Percentiles rank a stretch among this genome's conserved stretches.
phyloP scores from a whole-genome alignment of 2,888 invertebrate genomes.

The Cantharis nigra region DNA sequence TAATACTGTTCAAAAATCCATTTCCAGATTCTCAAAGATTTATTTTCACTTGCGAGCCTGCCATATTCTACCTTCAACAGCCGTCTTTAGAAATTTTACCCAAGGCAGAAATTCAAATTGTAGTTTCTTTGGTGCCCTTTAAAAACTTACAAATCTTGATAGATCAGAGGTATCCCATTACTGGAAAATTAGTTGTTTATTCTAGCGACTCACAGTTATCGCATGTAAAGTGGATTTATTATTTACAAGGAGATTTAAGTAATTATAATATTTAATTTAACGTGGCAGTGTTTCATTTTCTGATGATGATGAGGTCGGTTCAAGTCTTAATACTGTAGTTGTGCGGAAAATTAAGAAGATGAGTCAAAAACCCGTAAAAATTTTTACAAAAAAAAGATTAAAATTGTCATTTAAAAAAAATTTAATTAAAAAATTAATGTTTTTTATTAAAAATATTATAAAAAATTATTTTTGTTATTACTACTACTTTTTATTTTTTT shows the following conservation, averaged over 20 bases:
- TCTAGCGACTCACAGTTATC: conserved; percentile 28
- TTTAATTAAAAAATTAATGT: too few relatives aligned
- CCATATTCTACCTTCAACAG: conserved; percentile 53
- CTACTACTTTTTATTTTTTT: too few relatives aligned
- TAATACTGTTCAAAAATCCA: conserved; percentile 57
- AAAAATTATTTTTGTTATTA: too few relatives aligned
- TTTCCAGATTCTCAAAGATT: conserved; percentile 53
- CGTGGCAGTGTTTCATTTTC: background rate
- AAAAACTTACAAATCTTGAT: conserved; percentile 31
- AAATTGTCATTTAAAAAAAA: too few relatives aligned
- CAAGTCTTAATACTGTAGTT: too few relatives aligned
- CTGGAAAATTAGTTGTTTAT: conserved; percentile 38
- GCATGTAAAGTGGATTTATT: conserved; percentile 41
- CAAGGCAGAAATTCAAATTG: conserved; percentile 45
- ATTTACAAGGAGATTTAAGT: conserved; percentile 37
- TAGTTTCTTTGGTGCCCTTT: conserved; percentile 29
- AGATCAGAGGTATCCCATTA: conserved; percentile 29
- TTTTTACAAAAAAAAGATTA: too few relatives aligned
- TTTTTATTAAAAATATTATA: too few relatives aligned
- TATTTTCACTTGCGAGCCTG: conserved; percentile 54
- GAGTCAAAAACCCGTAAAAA: too few relatives aligned
- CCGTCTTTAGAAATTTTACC: conserved; percentile 51
- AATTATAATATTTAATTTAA: background rate
- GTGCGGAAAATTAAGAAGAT: too few relatives aligned
- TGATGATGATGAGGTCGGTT: too few relatives aligned